A percentile compares a stretch with the other conserved stretches of the same genome.
Conservation (phyloP, 2,797 vertebrate genomes). For the Gastrophryne carolinensis region DNA sequence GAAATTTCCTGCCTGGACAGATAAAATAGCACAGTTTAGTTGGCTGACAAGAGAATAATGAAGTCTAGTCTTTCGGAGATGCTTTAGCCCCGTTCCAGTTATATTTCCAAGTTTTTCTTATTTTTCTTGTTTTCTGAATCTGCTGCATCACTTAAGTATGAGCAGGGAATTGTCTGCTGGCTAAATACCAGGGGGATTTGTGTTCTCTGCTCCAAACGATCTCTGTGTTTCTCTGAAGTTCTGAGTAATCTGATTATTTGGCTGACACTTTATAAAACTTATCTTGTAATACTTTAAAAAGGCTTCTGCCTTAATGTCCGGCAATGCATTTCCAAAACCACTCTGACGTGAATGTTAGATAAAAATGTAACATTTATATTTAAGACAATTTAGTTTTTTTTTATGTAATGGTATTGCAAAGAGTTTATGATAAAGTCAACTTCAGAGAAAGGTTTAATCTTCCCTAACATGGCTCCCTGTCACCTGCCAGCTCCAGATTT, state of each 20-base stretch:
- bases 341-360: background rate
- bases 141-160: constrained; percentile 17
- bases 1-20: constrained; percentile 24
- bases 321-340: constrained; percentile 12
- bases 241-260: constrained; percentile 23
- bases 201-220: constrained; percentile 16
- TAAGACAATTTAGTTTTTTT: constrained; percentile 3
- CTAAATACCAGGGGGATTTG: constrained; percentile 27
- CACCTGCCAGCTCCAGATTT: no score
- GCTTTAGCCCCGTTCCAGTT: constrained; percentile 34
- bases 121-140: constrained; percentile 21
- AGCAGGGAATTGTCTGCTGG: background rate
- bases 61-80: constrained; percentile 34
- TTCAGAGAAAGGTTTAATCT: no score
- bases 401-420: no score
- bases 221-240: constrained; percentile 32
- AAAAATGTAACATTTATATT: background rate
- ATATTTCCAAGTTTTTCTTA: constrained; percentile 24
- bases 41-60: constrained; percentile 40
- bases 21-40: constrained; percentile 36
- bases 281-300: constrained; percentile 17
- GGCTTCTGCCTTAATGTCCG: background rate
- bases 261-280: constrained; percentile 19
- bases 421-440: no score
- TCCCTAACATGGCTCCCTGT: no score